phyloP scores from a whole-genome alignment of 1,140 invertebrate species.

The Arion vulgaris region DNA sequence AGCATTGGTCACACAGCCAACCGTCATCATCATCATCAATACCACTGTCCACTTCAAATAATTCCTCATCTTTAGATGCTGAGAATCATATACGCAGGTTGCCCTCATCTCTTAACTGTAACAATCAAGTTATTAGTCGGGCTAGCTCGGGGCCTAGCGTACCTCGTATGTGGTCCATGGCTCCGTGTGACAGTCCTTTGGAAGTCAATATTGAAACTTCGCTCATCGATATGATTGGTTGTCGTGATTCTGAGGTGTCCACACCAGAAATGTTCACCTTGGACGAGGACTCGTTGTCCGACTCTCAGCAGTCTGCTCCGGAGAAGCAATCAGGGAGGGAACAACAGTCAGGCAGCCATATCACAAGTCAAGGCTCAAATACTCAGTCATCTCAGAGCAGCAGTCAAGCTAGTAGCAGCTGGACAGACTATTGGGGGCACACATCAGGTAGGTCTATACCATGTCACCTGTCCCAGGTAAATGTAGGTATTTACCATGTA shows the following conservation, averaged over 20 bases:
- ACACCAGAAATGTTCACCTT: constrained; percentile 4
- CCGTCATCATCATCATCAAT: background rate
- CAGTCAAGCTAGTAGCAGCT: background rate
- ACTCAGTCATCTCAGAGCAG: background rate
- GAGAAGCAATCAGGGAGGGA: background rate
- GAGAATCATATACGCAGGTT: background rate
- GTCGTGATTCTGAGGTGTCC: constrained; percentile 29
- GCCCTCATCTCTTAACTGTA: background rate
- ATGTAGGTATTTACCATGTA: no score
- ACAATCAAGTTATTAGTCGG: background rate
- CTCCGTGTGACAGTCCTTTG: background rate
- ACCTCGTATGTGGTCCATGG: background rate
- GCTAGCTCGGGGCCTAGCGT: background rate
- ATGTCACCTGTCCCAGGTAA: background rate
- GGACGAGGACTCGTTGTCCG: constrained; percentile 1
- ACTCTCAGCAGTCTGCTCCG: background rate
- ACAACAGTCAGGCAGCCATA: background rate
- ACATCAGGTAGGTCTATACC: constrained; percentile 7
- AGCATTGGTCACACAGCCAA: background rate
- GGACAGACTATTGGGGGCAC: constrained; percentile 23
- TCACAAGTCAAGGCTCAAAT: background rate
- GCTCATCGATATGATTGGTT: constrained; percentile 24
- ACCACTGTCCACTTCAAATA: background rate
- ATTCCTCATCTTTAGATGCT: background rate
- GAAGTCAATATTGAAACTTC: constrained; percentile 17